Evolutionary conservation across 2,113 vertebrate genomes (phyloP), one percentile per base, ranked within the genome.

Genomic region (Arvicanthis niloticus): DNA sequence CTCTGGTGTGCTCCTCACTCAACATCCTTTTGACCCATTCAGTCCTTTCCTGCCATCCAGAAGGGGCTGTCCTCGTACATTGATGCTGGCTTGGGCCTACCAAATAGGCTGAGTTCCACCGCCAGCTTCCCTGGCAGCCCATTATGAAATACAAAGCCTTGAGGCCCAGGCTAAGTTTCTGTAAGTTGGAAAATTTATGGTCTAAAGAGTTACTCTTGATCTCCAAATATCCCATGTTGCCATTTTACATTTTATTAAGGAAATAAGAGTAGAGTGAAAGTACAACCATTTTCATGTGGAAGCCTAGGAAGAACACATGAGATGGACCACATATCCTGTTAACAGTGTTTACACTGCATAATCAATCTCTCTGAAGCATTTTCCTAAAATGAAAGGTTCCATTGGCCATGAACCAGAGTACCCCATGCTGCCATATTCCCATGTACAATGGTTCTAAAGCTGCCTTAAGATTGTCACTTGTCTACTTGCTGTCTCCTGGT

Each of bases 241-340:
- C 77, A 90, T 97, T 95, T 89, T 88, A 88, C 95, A 84, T 93
- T 95, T 92, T 86, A 86, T 94, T 87, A 87, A 93, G 68, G 45
- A 95, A 97, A 89, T 97, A 89, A 88, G 84, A 92, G 56, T 86
- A 73, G 90, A 96, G 89, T 88, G 73, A 86, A 85, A 89, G 40
- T 81, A 88, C 68, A 58, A 16, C 24, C 48, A 85, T 90, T 96
- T 93, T 87, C 21, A 51, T 87, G 68, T 51, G 45, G 65, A 94
- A 40, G 51, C n/a, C 62, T 94, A 24, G 84, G 91, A 92, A 58
- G 82, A 95, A 96, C 87, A 85, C 16, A 60, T 78, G 53, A 96
- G 56, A 77, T 95, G 60, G 87, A 92, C 65, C n/a, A 80, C 68
- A 60, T 78, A 96, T 88, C 51, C 48, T 82, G 40, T 89, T 88